These are phyloP conservation scores for Pegoplata infirma DNA, from an alignment of 2,888 invertebrate genomes.

Conservation along the genomic window DNA sequence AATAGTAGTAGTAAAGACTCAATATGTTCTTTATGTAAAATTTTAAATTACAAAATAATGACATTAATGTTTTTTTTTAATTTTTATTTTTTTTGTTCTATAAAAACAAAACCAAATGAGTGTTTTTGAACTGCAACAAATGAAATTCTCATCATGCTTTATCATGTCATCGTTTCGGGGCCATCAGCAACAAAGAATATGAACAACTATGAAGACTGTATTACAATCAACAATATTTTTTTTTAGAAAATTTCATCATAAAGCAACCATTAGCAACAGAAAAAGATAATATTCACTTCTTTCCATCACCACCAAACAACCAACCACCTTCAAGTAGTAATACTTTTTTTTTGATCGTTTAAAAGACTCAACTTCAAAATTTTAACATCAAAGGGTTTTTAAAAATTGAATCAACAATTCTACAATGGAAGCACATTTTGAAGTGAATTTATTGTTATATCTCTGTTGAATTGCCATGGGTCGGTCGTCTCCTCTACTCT, in stretches of 20 bases:
- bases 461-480: constrained; percentile 35
- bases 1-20: constrained; percentile 10
- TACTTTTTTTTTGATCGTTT: constrained; percentile 18
- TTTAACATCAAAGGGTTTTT: constrained; percentile 22
- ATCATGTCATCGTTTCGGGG: constrained; percentile 39
- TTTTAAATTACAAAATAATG: constrained; percentile 30
- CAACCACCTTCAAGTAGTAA: constrained; percentile 41
- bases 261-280: constrained; percentile 27
- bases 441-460: neutral
- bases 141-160: constrained; percentile 33
- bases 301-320: constrained; percentile 5
- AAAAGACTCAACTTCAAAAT: constrained; percentile 19
- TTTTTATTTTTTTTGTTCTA: constrained; percentile 44
- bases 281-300: constrained; percentile 26
- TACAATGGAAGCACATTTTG: constrained; percentile 14
- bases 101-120: constrained; percentile 36
- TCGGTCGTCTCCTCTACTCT: constrained; percentile 38
- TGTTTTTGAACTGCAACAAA: constrained; percentile 40
- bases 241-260: constrained; percentile 33
- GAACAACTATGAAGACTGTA: constrained; percentile 4
- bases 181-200: constrained; percentile 32
- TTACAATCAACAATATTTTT: constrained; percentile 37
- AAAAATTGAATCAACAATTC: constrained; percentile 12
- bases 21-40: constrained; percentile 27
- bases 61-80: constrained; percentile 39